Evolutionary conservation across 2,888 invertebrate genomes (phyloP), one percentile per base, ranked within the genome.

Genomic region (Tuta absoluta): DNA sequence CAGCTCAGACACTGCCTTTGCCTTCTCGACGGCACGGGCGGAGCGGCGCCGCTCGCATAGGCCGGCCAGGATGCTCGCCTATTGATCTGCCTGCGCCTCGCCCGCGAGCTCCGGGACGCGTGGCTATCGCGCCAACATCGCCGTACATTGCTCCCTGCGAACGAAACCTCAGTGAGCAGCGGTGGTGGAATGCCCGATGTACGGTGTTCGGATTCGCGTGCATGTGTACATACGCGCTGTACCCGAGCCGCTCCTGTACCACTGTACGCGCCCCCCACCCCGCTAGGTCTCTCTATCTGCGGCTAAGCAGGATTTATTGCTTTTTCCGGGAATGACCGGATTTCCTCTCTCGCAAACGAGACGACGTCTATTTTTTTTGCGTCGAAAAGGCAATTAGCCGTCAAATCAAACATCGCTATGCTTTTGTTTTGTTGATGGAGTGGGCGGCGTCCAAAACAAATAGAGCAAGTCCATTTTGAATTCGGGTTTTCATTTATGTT

Each of bases 241-340:
- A 81, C 80, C 81, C 83, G 78, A 78, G 80, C 71, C 75, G 73
- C 76, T 81, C 78, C 78, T 78, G 78, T 78, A 78, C 81, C 76
- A 73, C 75, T 76, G 72, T 71, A 70, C 72, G 67, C 73, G 76
- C 69, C 71, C 69, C 67, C 67, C 68, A 67, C 61, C 59, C 67
- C 51, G 68, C 66, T 66, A 71, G 70, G 72, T 71, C 77, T 76
- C 76, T 82, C 78, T 82, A 83, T 84, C 84, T 82, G 81, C 77
- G 81, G 80, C 80, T 80, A 81, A 79, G 76, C 77, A 79, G 82
- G 80, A 87, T 87, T 87, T 89, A 87, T 87, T 78, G 71, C 82
- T 76, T 81, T 84, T 86, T 84, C 86, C 85, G 82, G 81, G 84
- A 85, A 85, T 82, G 79, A 78, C 79, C 80, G 82, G 81, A 86